Conservation (phyloP, 2,888 invertebrate genomes). For the Enchytraeus crypticus region DNA sequence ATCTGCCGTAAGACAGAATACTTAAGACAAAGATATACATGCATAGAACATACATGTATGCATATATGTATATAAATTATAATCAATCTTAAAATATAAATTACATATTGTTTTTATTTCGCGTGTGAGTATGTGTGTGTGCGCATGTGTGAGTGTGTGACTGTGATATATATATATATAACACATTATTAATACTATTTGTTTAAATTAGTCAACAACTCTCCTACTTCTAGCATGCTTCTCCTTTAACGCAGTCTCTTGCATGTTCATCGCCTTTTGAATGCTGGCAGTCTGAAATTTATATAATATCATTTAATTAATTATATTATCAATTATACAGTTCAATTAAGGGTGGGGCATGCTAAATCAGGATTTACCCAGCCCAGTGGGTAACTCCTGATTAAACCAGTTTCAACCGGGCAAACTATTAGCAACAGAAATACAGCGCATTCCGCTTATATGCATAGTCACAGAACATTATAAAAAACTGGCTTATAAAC, state of each 20-base stretch:
- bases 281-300: conserved; percentile 74
- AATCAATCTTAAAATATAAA: background rate
- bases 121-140: background rate
- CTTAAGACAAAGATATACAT: background rate
- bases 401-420: too few species aligned
- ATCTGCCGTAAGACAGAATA: background rate
- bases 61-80: background rate
- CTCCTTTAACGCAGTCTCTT: conserved; percentile 89
- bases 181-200: background rate
- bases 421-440: too few species aligned
- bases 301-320: too few species aligned
- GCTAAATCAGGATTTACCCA: too few species aligned
- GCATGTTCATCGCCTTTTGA: conserved; percentile 82
- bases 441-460: too few species aligned
- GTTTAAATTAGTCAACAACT: background rate
- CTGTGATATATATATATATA: background rate
- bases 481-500: too few species aligned
- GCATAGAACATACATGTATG: background rate
- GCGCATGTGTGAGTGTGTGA: background rate
- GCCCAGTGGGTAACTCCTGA: too few species aligned
- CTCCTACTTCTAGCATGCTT: conserved; percentile 93
- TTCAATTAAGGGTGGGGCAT: too few species aligned
- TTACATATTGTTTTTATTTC: background rate
- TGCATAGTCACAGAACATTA: too few species aligned
- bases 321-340: too few species aligned